A percentile compares a stretch with the other conserved stretches of the same genome.
These are phyloP conservation scores for Cardiocondyla obscurior DNA, from an alignment of 1,140 invertebrate species.

Conservation along the genomic window DNA sequence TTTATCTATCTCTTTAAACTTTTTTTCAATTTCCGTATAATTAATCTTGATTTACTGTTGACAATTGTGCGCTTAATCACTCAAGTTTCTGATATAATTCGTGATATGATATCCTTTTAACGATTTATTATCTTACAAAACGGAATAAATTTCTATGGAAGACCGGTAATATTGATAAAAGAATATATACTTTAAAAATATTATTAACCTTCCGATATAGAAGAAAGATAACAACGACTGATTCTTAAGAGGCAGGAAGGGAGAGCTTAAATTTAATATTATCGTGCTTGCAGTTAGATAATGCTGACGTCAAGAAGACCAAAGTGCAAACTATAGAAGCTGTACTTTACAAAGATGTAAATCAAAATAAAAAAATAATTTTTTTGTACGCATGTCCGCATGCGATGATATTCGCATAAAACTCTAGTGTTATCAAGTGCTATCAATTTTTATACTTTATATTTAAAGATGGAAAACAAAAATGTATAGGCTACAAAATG, in stretches of 20 bases:
- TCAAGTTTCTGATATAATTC: neutral
- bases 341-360: neutral
- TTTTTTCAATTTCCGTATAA: too few relatives aligned
- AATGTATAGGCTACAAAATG: neutral
- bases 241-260: neutral
- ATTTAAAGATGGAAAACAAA: neutral
- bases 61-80: neutral
- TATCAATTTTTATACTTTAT: neutral
- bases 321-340: neutral
- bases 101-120: neutral
- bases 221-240: neutral
- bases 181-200: neutral
- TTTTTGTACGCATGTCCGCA: too few relatives aligned
- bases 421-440: too few relatives aligned
- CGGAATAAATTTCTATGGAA: neutral
- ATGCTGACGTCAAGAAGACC: conserved; percentile 5
- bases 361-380: neutral
- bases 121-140: neutral
- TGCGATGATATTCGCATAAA: neutral
- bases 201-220: neutral
- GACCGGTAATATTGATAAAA: neutral
- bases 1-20: neutral
- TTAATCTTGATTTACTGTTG: neutral
- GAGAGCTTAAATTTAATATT: neutral
- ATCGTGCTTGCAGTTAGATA: conserved; percentile 5